Evolutionary conservation across 1,140 invertebrate genomes (phyloP).

Genomic region (Camponotus pennsylvanicus): DNA sequence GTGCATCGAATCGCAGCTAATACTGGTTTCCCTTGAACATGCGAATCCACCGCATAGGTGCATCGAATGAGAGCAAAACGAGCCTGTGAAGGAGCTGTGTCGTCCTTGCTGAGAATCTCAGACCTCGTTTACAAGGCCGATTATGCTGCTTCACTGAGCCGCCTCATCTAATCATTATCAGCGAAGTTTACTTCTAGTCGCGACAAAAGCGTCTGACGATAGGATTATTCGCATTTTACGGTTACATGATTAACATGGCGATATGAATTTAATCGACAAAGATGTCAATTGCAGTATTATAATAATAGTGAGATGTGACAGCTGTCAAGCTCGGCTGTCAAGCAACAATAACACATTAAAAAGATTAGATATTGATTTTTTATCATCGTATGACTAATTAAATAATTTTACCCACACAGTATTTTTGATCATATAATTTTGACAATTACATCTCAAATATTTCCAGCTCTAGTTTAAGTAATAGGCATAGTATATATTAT

Average conservation of each 20-base stretch:
- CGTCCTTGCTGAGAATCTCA: constrained; percentile 75
- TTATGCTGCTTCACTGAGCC: constrained; percentile 15
- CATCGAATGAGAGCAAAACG: constrained; percentile 48
- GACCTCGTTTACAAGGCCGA: constrained; percentile 70
- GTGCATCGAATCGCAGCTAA: constrained; percentile 44
- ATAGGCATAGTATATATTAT: too few species aligned
- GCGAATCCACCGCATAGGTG: constrained; percentile 54
- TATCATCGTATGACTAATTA: too few species aligned
- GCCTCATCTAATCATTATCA: constrained; percentile 33
- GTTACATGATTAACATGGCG: neutral
- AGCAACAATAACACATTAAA: neutral
- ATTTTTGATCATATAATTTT: too few species aligned
- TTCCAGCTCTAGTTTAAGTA: too few species aligned
- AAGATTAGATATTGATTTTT: too few species aligned
- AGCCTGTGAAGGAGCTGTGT: constrained; percentile 37
- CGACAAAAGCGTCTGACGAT: neutral
- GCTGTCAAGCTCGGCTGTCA: neutral
- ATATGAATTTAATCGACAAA: constrained; percentile 10
- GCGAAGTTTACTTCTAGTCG: neutral
- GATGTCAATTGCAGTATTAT: neutral
- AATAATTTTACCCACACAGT: too few species aligned
- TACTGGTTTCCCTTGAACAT: constrained; percentile 75
- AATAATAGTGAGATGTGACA: neutral
- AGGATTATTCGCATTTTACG: neutral
- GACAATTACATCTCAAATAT: too few species aligned